phyloP scores from a whole-genome alignment of 2,113 vertebrate genomes.

The Varanus komodoensis region DNA sequence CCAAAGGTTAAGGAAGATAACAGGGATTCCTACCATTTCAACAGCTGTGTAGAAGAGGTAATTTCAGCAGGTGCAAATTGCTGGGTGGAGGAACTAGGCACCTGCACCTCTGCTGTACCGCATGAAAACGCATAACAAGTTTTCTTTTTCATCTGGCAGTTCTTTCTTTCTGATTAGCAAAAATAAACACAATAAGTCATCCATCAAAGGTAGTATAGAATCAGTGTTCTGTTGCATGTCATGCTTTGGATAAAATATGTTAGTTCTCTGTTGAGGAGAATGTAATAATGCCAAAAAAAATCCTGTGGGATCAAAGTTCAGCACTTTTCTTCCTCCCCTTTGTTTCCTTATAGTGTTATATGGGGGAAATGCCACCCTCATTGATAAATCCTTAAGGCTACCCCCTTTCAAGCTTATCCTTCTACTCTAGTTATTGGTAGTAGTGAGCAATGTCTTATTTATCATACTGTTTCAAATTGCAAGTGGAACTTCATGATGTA shows the following conservation, averaged over 20 bases:
- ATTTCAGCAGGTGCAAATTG: neutral
- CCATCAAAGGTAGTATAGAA: neutral
- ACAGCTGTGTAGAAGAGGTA: neutral
- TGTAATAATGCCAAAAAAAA: neutral
- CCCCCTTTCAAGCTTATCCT: too few relatives aligned
- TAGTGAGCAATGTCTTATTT: neutral
- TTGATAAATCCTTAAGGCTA: neutral
- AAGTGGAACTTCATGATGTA: neutral
- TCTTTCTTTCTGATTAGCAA: neutral
- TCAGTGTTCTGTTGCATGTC: neutral
- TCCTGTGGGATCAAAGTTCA: neutral
- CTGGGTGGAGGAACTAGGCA: neutral
- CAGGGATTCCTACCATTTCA: neutral
- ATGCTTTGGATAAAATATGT: neutral
- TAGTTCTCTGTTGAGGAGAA: neutral
- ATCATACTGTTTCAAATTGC: neutral
- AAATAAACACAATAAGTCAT: neutral
- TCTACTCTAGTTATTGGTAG: too few relatives aligned
- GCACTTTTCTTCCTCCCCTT: neutral
- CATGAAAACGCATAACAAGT: neutral
- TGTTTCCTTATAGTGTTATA: neutral
- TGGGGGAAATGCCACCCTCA: too few relatives aligned
- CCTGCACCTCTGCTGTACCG: too few relatives aligned
- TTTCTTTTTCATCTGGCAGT: neutral
- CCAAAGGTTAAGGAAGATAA: neutral